Percentiles rank a stretch among this genome's conserved stretches.
These are phyloP conservation scores for Trichonephila clavipes DNA, from an alignment of 1,140 invertebrate genomes.

Conservation along the genomic window DNA sequence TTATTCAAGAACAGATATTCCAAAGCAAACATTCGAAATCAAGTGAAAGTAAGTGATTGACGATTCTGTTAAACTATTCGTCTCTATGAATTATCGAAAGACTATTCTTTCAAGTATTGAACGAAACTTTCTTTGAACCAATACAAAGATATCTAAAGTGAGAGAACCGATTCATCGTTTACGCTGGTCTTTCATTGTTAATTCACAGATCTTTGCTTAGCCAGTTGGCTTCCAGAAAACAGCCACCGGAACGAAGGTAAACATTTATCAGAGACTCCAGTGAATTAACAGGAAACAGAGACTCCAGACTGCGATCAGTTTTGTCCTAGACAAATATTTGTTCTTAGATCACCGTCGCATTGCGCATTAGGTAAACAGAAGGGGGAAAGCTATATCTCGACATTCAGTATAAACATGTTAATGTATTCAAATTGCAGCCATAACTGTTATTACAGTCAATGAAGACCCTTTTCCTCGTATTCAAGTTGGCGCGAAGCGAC, in stretches of 20 bases:
- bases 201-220: constrained; percentile 50
- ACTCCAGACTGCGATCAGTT: constrained; percentile 47
- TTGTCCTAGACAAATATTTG: constrained; percentile 71
- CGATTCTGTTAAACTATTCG: not conserved
- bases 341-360: constrained; percentile 38
- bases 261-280: constrained; percentile 46
- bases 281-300: constrained; percentile 58
- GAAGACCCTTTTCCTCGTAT: constrained; percentile 1
- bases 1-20: not conserved
- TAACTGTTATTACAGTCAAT: constrained; percentile 58
- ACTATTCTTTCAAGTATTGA: not conserved
- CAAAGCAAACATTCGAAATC: not conserved
- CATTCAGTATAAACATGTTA: constrained; percentile 64
- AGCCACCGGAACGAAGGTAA: constrained; percentile 50
- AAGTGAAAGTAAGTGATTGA: not conserved
- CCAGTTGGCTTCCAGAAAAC: constrained; percentile 63
- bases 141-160: not conserved
- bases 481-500: not conserved
- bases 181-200: not conserved
- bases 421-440: constrained; percentile 71
- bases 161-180: not conserved
- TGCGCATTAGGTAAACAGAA: constrained; percentile 50
- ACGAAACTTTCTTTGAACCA: not conserved
- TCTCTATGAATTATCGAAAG: not conserved
- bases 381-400: constrained; percentile 43